These are phyloP conservation scores for Lissocephala sabroskyi DNA, from an alignment of 2,888 invertebrate species.

Conservation along the genomic window DNA sequence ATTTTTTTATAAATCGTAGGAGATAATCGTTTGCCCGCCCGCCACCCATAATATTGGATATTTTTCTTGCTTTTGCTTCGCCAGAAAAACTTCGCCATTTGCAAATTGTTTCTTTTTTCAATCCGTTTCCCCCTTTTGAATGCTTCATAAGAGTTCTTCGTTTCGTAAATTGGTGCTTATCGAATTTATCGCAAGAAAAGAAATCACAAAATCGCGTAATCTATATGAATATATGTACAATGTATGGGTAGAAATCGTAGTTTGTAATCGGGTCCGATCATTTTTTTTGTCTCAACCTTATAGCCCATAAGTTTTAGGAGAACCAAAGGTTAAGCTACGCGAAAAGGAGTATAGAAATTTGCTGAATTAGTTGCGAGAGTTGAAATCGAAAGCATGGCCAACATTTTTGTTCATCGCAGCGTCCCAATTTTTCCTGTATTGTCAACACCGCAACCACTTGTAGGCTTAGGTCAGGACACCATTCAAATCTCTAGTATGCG, in stretches of 20 bases:
- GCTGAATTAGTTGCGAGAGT: constrained; percentile 65
- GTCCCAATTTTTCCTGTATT: too few species aligned
- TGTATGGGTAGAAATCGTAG: background rate
- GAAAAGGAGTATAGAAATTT: constrained; percentile 32
- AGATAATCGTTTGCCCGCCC: too few species aligned
- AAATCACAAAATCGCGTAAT: constrained; percentile 11
- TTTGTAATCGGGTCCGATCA: background rate
- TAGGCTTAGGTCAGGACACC: too few species aligned
- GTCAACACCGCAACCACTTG: too few species aligned
- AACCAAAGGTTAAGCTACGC: constrained; percentile 9
- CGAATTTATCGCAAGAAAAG: constrained; percentile 60
- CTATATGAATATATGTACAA: constrained; percentile 7
- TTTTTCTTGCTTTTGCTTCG: too few species aligned
- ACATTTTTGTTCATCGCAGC: too few species aligned
- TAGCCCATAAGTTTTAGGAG: constrained; percentile 31
- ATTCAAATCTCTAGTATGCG: too few species aligned
- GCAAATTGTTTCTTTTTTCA: too few species aligned
- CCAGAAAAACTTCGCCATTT: constrained; percentile 11
- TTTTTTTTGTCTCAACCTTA: constrained; percentile 14
- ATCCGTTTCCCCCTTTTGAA: background rate
- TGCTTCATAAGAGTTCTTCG: constrained; percentile 9
- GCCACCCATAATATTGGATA: too few species aligned
- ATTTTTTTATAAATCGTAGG: too few species aligned
- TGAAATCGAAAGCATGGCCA: too few species aligned
- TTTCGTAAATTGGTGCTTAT: constrained; percentile 65